phyloP scores from a whole-genome alignment of 2,888 invertebrate species.

The Chrysolina oricalcia region DNA sequence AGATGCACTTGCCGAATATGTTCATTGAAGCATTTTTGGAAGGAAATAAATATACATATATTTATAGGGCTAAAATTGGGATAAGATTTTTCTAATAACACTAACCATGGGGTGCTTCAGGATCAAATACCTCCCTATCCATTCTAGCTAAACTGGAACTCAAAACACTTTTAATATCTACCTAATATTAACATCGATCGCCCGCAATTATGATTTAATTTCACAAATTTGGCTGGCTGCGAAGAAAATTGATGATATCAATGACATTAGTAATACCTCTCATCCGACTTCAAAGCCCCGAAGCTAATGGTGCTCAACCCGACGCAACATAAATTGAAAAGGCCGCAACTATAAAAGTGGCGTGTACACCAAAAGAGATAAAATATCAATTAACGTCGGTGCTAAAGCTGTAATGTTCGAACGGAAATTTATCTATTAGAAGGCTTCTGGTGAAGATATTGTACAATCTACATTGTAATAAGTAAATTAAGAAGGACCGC shows the following conservation, averaged over 20 bases:
- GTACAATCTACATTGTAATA: slow-evolving; percentile 55
- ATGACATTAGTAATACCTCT: background rate
- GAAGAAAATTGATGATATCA: background rate
- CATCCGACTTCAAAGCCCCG: background rate
- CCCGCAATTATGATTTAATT: too few relatives aligned
- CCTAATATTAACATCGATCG: too few relatives aligned
- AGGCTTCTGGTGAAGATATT: slow-evolving; percentile 53
- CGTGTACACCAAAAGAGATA: slow-evolving; percentile 42
- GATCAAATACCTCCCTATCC: too few relatives aligned
- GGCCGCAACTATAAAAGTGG: slow-evolving; percentile 43
- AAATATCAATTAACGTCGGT: slow-evolving; percentile 54
- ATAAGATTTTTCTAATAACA: too few relatives aligned
- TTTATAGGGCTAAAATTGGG: too few relatives aligned
- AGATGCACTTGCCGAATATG: too few relatives aligned
- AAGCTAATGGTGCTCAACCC: background rate
- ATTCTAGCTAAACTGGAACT: too few relatives aligned
- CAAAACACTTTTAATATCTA: too few relatives aligned
- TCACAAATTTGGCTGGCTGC: too few relatives aligned
- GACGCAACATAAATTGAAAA: slow-evolving; percentile 39
- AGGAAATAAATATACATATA: too few relatives aligned
- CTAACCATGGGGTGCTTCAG: too few relatives aligned
- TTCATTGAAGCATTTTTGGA: too few relatives aligned
- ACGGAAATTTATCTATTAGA: slow-evolving; percentile 49
- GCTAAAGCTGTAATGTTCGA: slow-evolving; percentile 45
- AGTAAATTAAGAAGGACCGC: slow-evolving; percentile 59